Percentiles rank a stretch among this genome's conserved stretches.
Evolutionary conservation across 1,140 invertebrate genomes (phyloP).

Genomic region (Micrasema minimum): DNA sequence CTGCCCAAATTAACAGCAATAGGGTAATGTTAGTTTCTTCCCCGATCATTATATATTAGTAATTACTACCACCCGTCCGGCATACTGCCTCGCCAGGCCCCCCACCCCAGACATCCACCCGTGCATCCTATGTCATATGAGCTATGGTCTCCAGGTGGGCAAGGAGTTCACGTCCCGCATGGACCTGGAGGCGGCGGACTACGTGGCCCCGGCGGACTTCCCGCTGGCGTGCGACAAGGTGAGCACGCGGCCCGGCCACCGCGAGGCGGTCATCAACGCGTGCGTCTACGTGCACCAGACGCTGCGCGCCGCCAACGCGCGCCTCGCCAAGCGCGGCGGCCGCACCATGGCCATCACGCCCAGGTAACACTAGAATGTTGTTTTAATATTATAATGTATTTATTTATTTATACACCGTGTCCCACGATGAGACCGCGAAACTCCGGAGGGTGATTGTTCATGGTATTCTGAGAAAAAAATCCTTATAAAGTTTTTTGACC

Average conservation of each 20-base stretch:
- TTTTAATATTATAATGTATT: not conserved
- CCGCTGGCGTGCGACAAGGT: conserved; percentile 85
- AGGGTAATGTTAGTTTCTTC: too few species aligned
- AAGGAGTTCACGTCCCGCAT: conserved; percentile 88
- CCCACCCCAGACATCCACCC: too few species aligned
- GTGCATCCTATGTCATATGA: too few species aligned
- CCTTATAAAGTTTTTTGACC: too few species aligned
- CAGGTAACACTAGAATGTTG: conserved; percentile 69
- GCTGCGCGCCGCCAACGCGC: conserved; percentile 91
- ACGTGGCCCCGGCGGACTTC: conserved; percentile 89
- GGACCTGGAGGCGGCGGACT: conserved; percentile 84
- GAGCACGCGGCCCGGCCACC: conserved; percentile 80
- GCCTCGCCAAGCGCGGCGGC: conserved; percentile 90
- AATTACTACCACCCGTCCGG: too few species aligned
- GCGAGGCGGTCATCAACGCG: conserved; percentile 97
- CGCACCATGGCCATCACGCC: conserved; percentile 98
- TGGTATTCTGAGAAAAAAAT: too few species aligned
- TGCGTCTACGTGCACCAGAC: conserved; percentile 99
- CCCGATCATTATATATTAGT: too few species aligned
- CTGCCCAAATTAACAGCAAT: too few species aligned
- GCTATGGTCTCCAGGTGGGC: conserved; percentile 76
- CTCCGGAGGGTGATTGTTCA: too few species aligned
- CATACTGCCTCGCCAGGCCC: too few species aligned
- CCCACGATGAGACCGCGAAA: too few species aligned
- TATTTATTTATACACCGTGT: too few species aligned